phyloP scores from a whole-genome alignment of 2,113 vertebrate species.

The Ceyx melanurus region DNA sequence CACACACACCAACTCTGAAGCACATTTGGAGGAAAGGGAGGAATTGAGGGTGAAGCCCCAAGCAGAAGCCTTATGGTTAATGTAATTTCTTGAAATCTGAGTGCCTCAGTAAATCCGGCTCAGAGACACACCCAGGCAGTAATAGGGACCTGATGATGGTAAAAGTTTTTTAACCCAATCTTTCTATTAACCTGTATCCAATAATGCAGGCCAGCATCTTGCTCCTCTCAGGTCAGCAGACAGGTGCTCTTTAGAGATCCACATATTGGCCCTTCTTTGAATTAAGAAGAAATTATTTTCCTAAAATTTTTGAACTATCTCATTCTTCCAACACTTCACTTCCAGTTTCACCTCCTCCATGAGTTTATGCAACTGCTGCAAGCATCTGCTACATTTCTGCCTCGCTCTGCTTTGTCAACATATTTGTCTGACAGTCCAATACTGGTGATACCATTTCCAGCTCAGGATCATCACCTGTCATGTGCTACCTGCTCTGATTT shows the following conservation, averaged over 20 bases:
- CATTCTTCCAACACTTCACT: background rate
- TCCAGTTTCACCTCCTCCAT: background rate
- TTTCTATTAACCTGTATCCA: background rate
- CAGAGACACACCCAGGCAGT: background rate
- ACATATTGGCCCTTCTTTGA: accelerated
- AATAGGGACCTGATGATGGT: background rate
- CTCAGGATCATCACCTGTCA: background rate
- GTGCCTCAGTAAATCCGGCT: background rate
- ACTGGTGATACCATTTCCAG: background rate
- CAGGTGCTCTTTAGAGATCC: background rate
- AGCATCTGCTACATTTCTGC: background rate
- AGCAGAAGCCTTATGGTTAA: background rate
- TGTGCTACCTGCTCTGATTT: background rate
- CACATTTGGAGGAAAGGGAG: accelerated
- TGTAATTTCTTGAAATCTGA: background rate
- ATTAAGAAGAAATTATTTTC: background rate
- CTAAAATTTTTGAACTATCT: background rate
- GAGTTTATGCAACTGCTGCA: background rate
- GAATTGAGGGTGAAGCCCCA: background rate
- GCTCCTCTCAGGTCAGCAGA: background rate
- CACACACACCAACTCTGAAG: background rate
- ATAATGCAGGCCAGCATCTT: background rate
- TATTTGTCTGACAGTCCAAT: background rate
- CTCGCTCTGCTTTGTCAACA: background rate
- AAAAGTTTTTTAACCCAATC: background rate